Evolutionary conservation across 2,797 vertebrate genomes (phyloP).

Genomic region (Toxotes lorentzi): DNA sequence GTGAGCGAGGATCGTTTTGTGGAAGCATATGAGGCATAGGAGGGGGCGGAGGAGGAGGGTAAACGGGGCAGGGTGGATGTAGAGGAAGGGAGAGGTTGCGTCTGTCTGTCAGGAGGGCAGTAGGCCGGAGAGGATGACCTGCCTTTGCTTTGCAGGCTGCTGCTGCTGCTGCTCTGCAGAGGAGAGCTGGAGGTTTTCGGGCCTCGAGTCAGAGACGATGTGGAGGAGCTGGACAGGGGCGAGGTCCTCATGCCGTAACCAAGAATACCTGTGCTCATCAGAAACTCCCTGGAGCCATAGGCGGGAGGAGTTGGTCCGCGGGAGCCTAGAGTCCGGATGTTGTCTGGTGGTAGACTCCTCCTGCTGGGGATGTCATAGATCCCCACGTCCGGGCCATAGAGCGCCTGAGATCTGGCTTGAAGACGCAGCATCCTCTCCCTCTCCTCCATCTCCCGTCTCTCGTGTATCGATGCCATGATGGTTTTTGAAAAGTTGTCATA

Average conservation of each 20-base stretch:
- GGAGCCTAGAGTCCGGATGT: slow-evolving; percentile 68
- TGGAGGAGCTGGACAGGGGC: slow-evolving; percentile 88
- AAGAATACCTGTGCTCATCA: slow-evolving; percentile 87
- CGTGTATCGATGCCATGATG: slow-evolving; percentile 95
- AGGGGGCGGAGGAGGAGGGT: slow-evolving; percentile 79
- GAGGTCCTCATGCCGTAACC: slow-evolving; percentile 91
- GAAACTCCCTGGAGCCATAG: slow-evolving; percentile 93
- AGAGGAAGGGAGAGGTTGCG: slow-evolving; percentile 85
- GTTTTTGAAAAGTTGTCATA: slow-evolving; percentile 94
- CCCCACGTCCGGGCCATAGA: slow-evolving; percentile 87
- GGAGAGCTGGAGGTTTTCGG: slow-evolving; percentile 91
- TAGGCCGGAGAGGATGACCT: slow-evolving; percentile 90
- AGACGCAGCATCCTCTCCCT: slow-evolving; percentile 89
- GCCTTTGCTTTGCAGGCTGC: slow-evolving; percentile 89
- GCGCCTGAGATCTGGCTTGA: slow-evolving; percentile 74
- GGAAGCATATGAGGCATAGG: slow-evolving; percentile 81
- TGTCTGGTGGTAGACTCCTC: slow-evolving; percentile 91
- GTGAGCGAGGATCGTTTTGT: slow-evolving; percentile 90
- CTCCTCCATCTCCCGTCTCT: slow-evolving; percentile 92
- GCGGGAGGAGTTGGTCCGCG: slow-evolving; percentile 85
- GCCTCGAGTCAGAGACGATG: slow-evolving; percentile 91
- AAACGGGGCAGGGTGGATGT: slow-evolving; percentile 85
- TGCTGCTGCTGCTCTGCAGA: slow-evolving; percentile 91
- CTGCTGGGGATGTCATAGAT: slow-evolving; percentile 93
- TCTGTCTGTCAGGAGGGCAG: slow-evolving; percentile 88